Base-by-base conservation (phyloP, 2,888 invertebrate species). In the Amblyteles armatorius region DNA sequence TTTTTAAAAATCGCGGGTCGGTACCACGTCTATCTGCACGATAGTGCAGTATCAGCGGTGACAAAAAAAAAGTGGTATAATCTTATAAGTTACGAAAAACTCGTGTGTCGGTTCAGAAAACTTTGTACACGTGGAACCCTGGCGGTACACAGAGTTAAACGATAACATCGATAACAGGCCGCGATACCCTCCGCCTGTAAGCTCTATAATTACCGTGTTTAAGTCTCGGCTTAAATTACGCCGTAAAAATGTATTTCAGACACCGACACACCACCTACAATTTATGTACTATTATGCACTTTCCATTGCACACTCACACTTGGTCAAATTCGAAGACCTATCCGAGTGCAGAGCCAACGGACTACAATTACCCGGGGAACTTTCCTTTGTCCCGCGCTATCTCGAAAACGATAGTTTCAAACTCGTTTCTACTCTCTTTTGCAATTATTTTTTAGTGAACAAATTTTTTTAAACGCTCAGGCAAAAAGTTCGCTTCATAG, bases 161-260 rank as follows among this genome's bases (percentile, higher is more conserved):
- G 57, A 57, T 26, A 57, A 57, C 57, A 26, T 57, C 22, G 57
- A 57, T 57, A 57, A 57, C 57, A 26, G 26, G 4, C 22, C n/a
- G 9, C 36, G 16, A n/a, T 67, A 67, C 9, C 33, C 40, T 67
- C 67, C 19, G 11, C 67, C 67, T 19, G 36, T 67, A 19, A 36
- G 9, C 22, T 13, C 57, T 40, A 22, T 36, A 36, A 67, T 67
- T 67, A 36, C 40, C 40, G 40, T 67, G 67, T 67, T 19, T 36
- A 40, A 40, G 19, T 40, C 19, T 67, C 67, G 40, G 19, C 40
- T 36, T 40, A 67, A 67, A 36, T 67, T 22, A 67, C 40, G 67
- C 19, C 13, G 36, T 16, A 7, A 67, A 67, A n/a, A 36, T 67
- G 19, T 40, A 67, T 67, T 67, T 22, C 7, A 67, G 26, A 11